Evolutionary conservation across 2,797 vertebrate species (phyloP).

Genomic region (Anniella stebbinsi): DNA sequence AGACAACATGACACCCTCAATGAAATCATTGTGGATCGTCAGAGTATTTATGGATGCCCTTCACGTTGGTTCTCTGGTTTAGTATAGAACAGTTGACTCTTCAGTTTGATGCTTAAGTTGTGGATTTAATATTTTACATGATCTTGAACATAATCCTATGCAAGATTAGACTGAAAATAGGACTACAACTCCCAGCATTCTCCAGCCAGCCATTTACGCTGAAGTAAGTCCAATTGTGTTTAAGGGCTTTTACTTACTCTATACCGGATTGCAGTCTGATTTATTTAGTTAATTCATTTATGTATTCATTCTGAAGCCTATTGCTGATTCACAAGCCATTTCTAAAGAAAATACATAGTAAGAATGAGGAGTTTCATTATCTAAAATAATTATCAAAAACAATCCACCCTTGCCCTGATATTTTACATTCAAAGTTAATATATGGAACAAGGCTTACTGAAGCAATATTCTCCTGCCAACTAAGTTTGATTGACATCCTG

Average conservation of each 20-base stretch:
- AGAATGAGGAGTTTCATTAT: not conserved
- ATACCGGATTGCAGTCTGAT: not conserved
- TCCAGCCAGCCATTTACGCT: not conserved
- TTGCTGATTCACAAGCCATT: not conserved
- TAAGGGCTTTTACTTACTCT: not conserved
- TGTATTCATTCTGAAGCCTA: not conserved
- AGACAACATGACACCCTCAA: too few relatives aligned
- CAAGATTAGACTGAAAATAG: too few relatives aligned
- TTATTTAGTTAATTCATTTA: too few relatives aligned
- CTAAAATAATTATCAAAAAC: not conserved
- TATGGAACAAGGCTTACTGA: not conserved
- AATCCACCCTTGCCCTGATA: constrained; percentile 8
- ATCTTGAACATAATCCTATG: too few relatives aligned
- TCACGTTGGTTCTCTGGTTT: too few relatives aligned
- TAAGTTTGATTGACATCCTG: constrained; percentile 19
- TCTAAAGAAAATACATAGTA: not conserved
- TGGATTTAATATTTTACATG: not conserved
- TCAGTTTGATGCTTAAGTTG: too few relatives aligned
- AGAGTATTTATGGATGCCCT: too few relatives aligned
- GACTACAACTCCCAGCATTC: too few relatives aligned
- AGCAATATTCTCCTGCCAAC: not conserved
- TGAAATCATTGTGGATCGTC: too few relatives aligned
- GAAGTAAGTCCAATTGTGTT: not conserved
- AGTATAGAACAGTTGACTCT: too few relatives aligned
- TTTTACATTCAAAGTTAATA: constrained; percentile 33